Evolutionary conservation across 2,797 vertebrate genomes (phyloP), one percentile per base, ranked within the genome.

Genomic region (Graptemys geographica): DNA sequence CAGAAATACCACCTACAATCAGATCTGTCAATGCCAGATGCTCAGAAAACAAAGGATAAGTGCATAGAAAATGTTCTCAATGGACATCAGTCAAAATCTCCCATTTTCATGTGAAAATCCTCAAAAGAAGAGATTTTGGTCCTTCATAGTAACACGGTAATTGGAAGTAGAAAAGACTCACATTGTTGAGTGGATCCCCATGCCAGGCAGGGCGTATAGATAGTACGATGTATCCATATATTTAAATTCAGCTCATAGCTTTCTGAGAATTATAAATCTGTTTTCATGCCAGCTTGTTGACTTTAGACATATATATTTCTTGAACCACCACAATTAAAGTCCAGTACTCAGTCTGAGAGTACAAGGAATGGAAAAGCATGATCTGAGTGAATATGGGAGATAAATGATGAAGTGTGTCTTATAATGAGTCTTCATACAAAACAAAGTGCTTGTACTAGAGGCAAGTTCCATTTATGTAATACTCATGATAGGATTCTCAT

Each of bases 391-490:
- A 55, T 5, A 62, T 2, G 2, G 78, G 41, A 83, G 84, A 92
- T 69, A 51, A 88, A 81, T 80, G 83, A 53, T 87, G 74, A 96
- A 95, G 65, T 18, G 62, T 31, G 13, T 72, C 51, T 79, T 79
- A 47, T 52, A 94, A 87, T 81, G 92, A 76, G 41, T 79, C 2
- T 55, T 92, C 87, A 74, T 59, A 57, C 47, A 59, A 95, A 89
- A 83, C 76, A 28, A 5, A 80, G 19, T 79, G 27, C 31, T 86
- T 91, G 90, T 95, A 88, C 57, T 53, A 83, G 92, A 87, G 51
- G 21, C 1, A 90, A 83, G 95, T 89, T 96, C 55, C 10, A 79
- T 94, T 92, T 95, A 52, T 92, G 72, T 92, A 81, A 82, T 52
- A 53, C 69, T 92, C 52, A 41, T 6, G 28, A 37, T 4, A 83